Evolutionary conservation across 1,140 invertebrate species (phyloP).

Genomic region (Drosophila mauritiana): DNA sequence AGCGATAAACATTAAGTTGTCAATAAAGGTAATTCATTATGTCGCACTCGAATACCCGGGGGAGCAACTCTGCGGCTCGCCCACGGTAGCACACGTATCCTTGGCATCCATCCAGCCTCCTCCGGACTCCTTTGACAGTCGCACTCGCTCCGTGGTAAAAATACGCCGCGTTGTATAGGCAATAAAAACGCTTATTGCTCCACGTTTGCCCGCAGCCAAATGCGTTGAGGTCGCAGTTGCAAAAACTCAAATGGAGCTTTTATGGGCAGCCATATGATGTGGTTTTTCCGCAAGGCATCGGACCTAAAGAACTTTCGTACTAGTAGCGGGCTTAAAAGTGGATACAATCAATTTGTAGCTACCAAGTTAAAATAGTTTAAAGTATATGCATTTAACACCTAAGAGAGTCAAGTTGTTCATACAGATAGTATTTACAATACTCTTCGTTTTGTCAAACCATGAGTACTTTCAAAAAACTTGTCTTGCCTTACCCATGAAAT

Average conservation of each 20-base stretch:
- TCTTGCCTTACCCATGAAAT: not conserved
- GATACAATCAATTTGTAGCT: too few species aligned
- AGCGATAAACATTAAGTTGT: constrained; percentile 84
- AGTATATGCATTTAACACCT: too few species aligned
- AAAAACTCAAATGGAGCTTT: constrained; percentile 16
- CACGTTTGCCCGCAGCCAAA: constrained; percentile 44
- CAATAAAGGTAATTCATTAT: constrained; percentile 85
- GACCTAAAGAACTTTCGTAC: too few species aligned
- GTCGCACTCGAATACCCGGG: constrained; percentile 74
- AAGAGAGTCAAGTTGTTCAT: too few species aligned
- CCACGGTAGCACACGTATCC: not conserved
- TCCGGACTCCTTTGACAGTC: constrained; percentile 52
- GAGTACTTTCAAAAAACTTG: too few species aligned
- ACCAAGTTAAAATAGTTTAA: too few species aligned
- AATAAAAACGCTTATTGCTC: constrained; percentile 78
- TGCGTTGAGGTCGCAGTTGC: constrained; percentile 34
- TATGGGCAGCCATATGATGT: constrained; percentile 23
- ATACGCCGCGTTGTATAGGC: constrained; percentile 66
- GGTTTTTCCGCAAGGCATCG: constrained; percentile 12
- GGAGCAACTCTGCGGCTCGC: constrained; percentile 30
- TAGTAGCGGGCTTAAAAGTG: too few species aligned
- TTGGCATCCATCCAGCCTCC: constrained; percentile 26
- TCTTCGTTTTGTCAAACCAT: too few species aligned
- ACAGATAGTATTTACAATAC: too few species aligned
- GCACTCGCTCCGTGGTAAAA: constrained; percentile 63